Evolutionary conservation across 2,888 invertebrate genomes (phyloP).

Genomic region (Dioctria linearis): DNA sequence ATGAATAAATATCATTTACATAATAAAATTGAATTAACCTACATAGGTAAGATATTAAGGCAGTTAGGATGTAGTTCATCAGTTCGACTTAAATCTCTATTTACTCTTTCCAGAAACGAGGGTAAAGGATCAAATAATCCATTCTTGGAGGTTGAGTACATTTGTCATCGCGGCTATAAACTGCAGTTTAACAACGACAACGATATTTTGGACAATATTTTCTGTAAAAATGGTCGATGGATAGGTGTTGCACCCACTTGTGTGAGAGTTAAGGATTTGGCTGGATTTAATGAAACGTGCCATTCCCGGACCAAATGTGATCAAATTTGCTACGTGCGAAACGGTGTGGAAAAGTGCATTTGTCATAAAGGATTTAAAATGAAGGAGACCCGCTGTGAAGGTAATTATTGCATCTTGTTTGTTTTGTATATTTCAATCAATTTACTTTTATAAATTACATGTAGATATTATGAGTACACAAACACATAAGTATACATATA

Average conservation of each 20-base stretch:
- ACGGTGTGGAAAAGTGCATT: slow-evolving; percentile 69
- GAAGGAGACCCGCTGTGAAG: slow-evolving; percentile 62
- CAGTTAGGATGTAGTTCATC: too few relatives aligned
- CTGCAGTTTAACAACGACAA: slow-evolving; percentile 46
- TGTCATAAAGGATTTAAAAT: slow-evolving; percentile 72
- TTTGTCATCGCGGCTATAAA: slow-evolving; percentile 59
- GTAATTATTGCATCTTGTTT: slow-evolving; percentile 44
- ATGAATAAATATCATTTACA: too few relatives aligned
- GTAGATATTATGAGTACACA: too few relatives aligned
- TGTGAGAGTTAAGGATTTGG: slow-evolving; percentile 45
- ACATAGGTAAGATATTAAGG: too few relatives aligned
- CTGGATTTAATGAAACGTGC: slow-evolving; percentile 54
- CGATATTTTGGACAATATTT: slow-evolving; percentile 55
- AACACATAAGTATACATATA: too few relatives aligned
- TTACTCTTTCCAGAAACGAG: slow-evolving; percentile 57
- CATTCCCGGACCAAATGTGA: slow-evolving; percentile 57
- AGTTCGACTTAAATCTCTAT: background rate
- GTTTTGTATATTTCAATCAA: too few relatives aligned
- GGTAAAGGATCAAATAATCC: slow-evolving; percentile 54
- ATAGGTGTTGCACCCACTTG: slow-evolving; percentile 58
- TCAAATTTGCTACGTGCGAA: slow-evolving; percentile 58
- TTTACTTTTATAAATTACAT: too few relatives aligned
- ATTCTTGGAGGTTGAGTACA: slow-evolving; percentile 60
- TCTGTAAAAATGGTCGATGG: slow-evolving; percentile 60
- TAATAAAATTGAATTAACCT: too few relatives aligned